phyloP scores from a whole-genome alignment of 1,140 invertebrate species.

The Drosophila murphyi region DNA sequence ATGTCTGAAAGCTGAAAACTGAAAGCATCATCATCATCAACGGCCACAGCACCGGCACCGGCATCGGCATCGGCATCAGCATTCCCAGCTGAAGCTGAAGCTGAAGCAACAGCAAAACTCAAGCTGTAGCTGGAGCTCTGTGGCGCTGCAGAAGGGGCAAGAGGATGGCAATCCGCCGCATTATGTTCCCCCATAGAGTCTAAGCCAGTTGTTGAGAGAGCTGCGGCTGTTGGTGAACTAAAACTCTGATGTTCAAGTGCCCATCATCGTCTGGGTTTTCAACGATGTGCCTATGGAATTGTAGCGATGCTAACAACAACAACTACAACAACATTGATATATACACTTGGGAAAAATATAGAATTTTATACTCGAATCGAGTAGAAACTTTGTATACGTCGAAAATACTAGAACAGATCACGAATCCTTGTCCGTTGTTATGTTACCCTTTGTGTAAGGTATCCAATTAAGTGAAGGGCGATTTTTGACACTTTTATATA shows the following conservation, averaged over 20 bases:
- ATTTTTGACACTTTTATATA: too few relatives aligned
- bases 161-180: constrained; percentile 15
- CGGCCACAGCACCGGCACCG: background rate
- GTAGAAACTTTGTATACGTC: background rate
- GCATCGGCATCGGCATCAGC: constrained; percentile 15
- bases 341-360: constrained; percentile 29
- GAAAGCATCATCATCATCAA: constrained; percentile 43
- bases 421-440: too few relatives aligned
- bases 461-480: too few relatives aligned
- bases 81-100: constrained; percentile 12
- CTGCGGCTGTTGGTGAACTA: constrained; percentile 16
- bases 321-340: constrained; percentile 8
- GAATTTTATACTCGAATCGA: background rate
- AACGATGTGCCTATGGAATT: constrained; percentile 60
- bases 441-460: too few relatives aligned
- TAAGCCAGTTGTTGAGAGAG: constrained; percentile 56
- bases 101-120: background rate
- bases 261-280: constrained; percentile 65
- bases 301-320: constrained; percentile 48
- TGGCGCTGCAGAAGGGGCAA: background rate
- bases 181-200: constrained; percentile 49
- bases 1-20: constrained; percentile 64
- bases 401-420: background rate
- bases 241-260: constrained; percentile 61
- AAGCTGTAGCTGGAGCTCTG: background rate